These are phyloP conservation scores for Chrosomus eos DNA, from an alignment of 2,797 vertebrate species.

Conservation along the genomic window DNA sequence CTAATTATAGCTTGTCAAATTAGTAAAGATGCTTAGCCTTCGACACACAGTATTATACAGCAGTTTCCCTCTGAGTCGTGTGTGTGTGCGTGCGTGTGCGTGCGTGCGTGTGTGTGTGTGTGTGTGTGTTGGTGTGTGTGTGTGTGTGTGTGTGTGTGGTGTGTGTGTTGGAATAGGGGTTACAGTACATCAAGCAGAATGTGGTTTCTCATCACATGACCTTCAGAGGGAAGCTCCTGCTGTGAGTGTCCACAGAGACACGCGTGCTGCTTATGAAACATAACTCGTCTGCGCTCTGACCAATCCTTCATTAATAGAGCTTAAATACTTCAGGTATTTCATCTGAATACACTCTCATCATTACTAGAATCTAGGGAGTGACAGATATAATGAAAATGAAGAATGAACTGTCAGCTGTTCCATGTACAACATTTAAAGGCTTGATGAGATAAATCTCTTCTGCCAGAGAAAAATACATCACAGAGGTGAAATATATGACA, in stretches of 20 bases:
- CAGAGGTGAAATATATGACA: not conserved
- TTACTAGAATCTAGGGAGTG: not conserved
- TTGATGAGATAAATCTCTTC: not conserved
- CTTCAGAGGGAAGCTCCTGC: not conserved
- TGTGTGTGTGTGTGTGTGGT: no score
- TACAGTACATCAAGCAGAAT: slow-evolving; percentile 30
- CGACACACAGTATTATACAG: slow-evolving; percentile 43
- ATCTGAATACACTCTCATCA: not conserved
- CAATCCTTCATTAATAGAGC: not conserved
- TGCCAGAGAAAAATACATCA: not conserved
- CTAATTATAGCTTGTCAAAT: slow-evolving; percentile 69
- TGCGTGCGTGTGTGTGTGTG: no score
- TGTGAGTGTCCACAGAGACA: slow-evolving; percentile 9
- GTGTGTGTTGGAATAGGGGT: slow-evolving; percentile 45
- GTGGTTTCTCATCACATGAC: slow-evolving; percentile 20
- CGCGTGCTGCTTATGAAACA: slow-evolving; percentile 23
- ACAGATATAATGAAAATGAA: not conserved
- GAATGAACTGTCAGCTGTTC: not conserved
- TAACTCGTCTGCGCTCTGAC: not conserved
- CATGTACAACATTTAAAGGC: not conserved
- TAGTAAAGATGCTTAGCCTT: slow-evolving; percentile 70
- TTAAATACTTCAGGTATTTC: not conserved
- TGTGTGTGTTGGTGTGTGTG: no score
- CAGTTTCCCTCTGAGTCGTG: slow-evolving; percentile 38
- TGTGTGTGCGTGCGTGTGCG: no score